Evolutionary conservation across 2,888 invertebrate species (phyloP).

Genomic region (Conops quadrifasciatus): DNA sequence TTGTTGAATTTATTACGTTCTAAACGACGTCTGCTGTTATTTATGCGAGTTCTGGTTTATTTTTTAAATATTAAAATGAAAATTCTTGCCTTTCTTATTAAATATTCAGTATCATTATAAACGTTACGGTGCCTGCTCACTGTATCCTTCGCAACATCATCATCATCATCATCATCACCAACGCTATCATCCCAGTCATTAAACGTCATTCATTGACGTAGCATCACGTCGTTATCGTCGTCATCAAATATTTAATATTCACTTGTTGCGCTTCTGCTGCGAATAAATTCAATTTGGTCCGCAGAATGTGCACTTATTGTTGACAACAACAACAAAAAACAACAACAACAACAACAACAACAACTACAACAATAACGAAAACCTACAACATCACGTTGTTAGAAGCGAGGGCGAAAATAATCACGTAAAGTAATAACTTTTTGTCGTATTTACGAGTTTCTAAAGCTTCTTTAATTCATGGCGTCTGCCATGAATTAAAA

Average conservation of each 20-base stretch:
- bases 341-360: slow-evolving; percentile 6
- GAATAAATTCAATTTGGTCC: slow-evolving; percentile 33
- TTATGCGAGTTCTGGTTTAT: background rate
- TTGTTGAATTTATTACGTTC: background rate
- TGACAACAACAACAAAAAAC: background rate
- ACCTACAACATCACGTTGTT: background rate
- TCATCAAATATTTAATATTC: slow-evolving; percentile 10
- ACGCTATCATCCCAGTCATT: background rate
- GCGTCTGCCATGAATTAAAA: too few relatives aligned
- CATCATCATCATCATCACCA: background rate
- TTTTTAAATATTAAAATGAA: background rate
- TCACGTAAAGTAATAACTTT: background rate
- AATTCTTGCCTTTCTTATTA: background rate
- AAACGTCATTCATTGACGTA: background rate
- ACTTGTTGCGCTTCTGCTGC: slow-evolving; percentile 21
- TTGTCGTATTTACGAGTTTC: too few relatives aligned
- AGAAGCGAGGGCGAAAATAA: background rate
- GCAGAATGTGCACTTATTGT: slow-evolving; percentile 36
- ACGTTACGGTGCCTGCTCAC: background rate
- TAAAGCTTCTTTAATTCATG: too few relatives aligned
- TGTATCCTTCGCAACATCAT: background rate
- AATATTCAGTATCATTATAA: background rate
- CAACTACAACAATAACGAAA: background rate
- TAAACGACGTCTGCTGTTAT: background rate
- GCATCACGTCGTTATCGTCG: slow-evolving; percentile 11